Conservation (phyloP, 2,797 vertebrate species). For the Pipistrellus pygmaeus region DNA sequence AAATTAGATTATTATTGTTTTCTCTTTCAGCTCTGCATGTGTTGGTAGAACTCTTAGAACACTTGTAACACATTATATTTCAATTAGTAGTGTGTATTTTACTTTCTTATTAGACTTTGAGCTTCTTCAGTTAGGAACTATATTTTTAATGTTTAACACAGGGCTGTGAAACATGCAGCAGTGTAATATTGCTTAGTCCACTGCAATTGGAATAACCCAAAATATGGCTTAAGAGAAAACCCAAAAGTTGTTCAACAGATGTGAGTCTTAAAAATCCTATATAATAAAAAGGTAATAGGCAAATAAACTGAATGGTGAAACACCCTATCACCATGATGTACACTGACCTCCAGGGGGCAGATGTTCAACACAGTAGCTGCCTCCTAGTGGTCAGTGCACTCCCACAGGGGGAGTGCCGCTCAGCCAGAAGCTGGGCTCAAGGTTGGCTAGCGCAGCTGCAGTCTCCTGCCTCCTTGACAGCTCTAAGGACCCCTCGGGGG, state of each 20-base stretch:
- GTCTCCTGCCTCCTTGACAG: too few relatives aligned
- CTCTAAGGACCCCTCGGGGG: too few relatives aligned
- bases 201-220: not conserved
- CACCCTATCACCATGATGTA: too few relatives aligned
- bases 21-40: not conserved
- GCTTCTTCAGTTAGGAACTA: not conserved
- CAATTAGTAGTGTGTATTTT: not conserved
- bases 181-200: constrained; percentile 16
- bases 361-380: too few relatives aligned
- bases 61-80: not conserved
- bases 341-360: too few relatives aligned
- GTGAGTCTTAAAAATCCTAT: not conserved
- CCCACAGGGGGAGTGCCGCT: too few relatives aligned
- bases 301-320: too few relatives aligned
- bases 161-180: not conserved
- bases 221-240: not conserved
- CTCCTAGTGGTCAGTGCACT: too few relatives aligned
- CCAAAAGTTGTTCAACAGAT: constrained; percentile 15
- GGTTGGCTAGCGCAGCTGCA: too few relatives aligned
- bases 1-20: not conserved
- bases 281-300: too few relatives aligned
- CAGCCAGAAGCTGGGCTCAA: too few relatives aligned
- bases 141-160: constrained; percentile 4
- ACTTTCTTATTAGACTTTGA: not conserved
- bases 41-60: not conserved